Conservation (phyloP, 2,888 invertebrate genomes). For the Ditylenchus weischeri region DNA sequence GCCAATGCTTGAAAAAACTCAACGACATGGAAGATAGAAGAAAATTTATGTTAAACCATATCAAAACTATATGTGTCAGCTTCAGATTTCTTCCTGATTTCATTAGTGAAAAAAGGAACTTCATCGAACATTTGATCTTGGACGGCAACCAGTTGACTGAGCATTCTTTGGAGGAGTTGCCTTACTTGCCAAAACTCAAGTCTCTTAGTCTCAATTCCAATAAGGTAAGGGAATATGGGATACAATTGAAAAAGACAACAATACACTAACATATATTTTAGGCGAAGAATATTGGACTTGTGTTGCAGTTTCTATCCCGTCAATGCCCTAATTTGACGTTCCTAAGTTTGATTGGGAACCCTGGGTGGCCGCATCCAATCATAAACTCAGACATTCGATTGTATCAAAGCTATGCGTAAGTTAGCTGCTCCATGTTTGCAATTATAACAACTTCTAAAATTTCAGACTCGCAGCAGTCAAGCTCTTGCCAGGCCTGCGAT, state of each 20-base stretch:
- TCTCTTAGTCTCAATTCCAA: constrained; percentile 30
- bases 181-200: constrained; percentile 34
- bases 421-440: background rate
- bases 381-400: constrained; percentile 22
- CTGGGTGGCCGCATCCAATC: constrained; percentile 46
- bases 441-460: background rate
- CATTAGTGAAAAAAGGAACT: constrained; percentile 38
- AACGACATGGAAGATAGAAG: too few species aligned
- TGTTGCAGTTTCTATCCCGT: constrained; percentile 37
- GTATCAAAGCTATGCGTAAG: constrained; percentile 25
- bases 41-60: too few species aligned
- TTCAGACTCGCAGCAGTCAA: constrained; percentile 22
- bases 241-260: background rate
- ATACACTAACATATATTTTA: constrained; percentile 24
- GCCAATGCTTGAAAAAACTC: too few species aligned
- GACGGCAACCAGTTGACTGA: constrained; percentile 49
- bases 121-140: constrained; percentile 42
- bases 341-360: constrained; percentile 43
- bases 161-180: constrained; percentile 43
- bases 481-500: constrained; percentile 22
- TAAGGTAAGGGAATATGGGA: constrained; percentile 1
- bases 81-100: constrained; percentile 14
- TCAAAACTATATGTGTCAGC: background rate
- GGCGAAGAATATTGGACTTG: constrained; percentile 42
- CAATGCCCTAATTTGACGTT: constrained; percentile 43